These are phyloP conservation scores for Rhagophthalmus giganteus DNA, from an alignment of 2,888 invertebrate species.

Conservation along the genomic window DNA sequence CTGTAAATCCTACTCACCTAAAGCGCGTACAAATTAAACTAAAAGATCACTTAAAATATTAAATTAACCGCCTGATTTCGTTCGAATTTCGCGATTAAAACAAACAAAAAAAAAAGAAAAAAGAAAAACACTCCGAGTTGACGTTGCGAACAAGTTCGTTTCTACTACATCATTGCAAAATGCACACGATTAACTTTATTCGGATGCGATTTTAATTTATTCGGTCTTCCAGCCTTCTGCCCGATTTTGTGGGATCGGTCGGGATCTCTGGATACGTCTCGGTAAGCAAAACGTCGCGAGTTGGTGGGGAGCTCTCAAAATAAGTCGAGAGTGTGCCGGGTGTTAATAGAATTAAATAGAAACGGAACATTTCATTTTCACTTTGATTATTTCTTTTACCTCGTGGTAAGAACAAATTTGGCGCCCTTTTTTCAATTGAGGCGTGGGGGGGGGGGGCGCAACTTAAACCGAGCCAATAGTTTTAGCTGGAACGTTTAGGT, in stretches of 20 bases:
- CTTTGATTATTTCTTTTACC: too few species aligned
- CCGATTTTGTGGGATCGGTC: conserved; percentile 24
- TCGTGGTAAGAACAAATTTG: too few species aligned
- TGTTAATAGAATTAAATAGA: conserved; percentile 24
- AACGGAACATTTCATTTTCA: conserved; percentile 12
- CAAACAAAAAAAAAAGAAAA: too few species aligned
- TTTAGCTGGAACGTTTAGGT: too few species aligned
- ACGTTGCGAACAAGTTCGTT: neutral
- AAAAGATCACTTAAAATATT: neutral
- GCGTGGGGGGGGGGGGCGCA: too few species aligned
- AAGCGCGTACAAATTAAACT: neutral
- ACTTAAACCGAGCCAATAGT: too few species aligned
- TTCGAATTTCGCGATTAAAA: conserved; percentile 2
- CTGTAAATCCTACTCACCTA: neutral
- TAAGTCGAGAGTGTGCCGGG: conserved; percentile 44
- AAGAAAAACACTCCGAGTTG: conserved; percentile 15
- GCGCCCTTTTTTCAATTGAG: too few species aligned
- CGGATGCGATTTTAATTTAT: neutral
- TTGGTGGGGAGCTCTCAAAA: conserved; percentile 44
- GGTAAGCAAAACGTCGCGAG: conserved; percentile 8
- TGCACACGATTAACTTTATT: conserved; percentile 8
- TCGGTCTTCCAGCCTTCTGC: conserved; percentile 7
- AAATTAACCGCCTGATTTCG: neutral
- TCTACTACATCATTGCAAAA: conserved; percentile 1
- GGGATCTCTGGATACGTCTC: conserved; percentile 21